Base-by-base conservation (phyloP, 2,888 invertebrate species). In the Aphidoletes aphidimyza region DNA sequence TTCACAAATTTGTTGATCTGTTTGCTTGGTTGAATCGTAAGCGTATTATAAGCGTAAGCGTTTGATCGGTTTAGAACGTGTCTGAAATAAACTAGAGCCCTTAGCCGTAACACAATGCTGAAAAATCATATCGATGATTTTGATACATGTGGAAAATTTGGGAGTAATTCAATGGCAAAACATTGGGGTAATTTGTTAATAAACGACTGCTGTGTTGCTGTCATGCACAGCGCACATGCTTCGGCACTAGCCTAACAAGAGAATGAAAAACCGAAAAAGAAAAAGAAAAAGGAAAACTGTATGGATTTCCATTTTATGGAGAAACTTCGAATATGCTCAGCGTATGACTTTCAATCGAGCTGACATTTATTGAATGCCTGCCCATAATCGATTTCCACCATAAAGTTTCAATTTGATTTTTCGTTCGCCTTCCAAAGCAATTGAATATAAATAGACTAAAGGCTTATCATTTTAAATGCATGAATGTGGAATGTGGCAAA, bases 261-360 rank as follows among this genome's bases (percentile, higher is more conserved):
- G 11, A 22, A 54, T 54, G 54, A 8, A 22, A 22, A 22, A 54
- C n/a, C 5, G 5, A 54, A n/a, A 47, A 47, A 17, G 11, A 19
- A 47, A 2, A 19, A 47, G 6, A 47, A 19, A 47, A 47, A 47
- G 19, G 30, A 69, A 69, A 69, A 54, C n/a, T n/a, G n/a, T 69
- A 69, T 69, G 26, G 69, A 69, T 69, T 69, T 69, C n/a, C 34
- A 69, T 69, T 54, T 54, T 30, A 69, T 69, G 30, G 34, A 34
- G 30, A 69, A 69, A 69, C 14, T 30, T 69, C 30, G 30, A 30
- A 14, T 47, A 6, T 30, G 26, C 30, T 30, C 69, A 14, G 2
- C 34, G 17, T 30, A 69, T 69, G 69, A 69, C 26, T 69, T 34
- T 30, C 69, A 69, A 69, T 69, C 30, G 69, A 69, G 34, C 30